Conservation (phyloP, 2,113 vertebrate species). For the Geococcyx californianus region DNA sequence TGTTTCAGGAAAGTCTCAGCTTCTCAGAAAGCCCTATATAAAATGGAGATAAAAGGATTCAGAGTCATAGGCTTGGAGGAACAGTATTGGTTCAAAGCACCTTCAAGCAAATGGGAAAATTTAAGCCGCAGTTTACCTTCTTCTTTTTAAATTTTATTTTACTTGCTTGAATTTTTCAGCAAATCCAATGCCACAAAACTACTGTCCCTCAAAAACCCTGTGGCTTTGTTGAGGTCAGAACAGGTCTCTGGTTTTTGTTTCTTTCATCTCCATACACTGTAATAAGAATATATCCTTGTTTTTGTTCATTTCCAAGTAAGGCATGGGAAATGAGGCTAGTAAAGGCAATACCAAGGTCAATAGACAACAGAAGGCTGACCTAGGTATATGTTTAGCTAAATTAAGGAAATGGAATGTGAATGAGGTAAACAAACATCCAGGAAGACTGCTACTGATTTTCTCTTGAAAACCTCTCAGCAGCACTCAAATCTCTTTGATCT, state of each 20-base stretch:
- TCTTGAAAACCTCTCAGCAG: constrained; percentile 20
- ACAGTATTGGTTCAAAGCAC: background rate
- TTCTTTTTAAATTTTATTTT: background rate
- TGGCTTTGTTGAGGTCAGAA: background rate
- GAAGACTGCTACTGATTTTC: constrained; percentile 18
- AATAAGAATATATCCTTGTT: background rate
- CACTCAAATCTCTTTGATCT: constrained; percentile 27
- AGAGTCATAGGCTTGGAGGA: background rate
- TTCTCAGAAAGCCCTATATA: background rate
- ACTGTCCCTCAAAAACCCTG: background rate
- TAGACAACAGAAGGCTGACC: background rate
- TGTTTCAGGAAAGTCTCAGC: background rate
- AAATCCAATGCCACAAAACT: background rate
- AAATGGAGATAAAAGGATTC: background rate
- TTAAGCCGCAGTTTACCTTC: background rate
- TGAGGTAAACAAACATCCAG: background rate
- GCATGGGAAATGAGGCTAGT: background rate
- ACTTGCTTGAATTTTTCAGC: background rate
- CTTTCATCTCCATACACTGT: background rate
- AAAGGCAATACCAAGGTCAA: constrained; percentile 10
- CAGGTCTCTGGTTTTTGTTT: background rate
- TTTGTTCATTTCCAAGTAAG: background rate
- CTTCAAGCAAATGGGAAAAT: background rate
- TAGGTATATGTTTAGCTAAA: constrained; percentile 11
- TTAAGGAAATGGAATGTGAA: background rate